These are phyloP conservation scores for Phoenicopterus ruber DNA, from an alignment of 2,113 vertebrate species.

Conservation along the genomic window DNA sequence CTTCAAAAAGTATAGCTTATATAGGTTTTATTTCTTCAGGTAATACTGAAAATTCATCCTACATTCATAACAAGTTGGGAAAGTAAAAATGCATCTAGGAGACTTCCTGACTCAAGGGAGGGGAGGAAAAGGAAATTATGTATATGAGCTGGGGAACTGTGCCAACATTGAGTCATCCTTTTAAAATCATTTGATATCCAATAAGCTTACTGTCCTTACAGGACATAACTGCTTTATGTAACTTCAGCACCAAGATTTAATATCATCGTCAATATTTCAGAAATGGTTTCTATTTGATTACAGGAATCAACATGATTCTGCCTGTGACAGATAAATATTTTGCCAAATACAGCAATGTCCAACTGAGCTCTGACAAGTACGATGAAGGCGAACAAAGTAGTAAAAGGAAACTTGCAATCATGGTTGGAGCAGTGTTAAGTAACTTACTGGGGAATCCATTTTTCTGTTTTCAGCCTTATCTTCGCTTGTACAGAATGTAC, in stretches of 20 bases:
- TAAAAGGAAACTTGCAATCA: background rate
- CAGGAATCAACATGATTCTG: background rate
- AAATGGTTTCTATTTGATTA: background rate
- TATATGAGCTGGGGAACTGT: conserved; percentile 64
- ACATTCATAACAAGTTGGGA: conserved; percentile 53
- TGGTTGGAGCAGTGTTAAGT: background rate
- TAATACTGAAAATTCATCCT: conserved; percentile 30
- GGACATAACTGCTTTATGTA: conserved; percentile 26
- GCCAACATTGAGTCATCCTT: conserved; percentile 75
- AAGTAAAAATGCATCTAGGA: conserved; percentile 68
- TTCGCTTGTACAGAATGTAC: background rate
- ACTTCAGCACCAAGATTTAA: conserved; percentile 12
- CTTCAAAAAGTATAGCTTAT: background rate
- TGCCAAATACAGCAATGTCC: background rate
- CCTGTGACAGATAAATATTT: background rate
- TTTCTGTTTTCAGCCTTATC: background rate
- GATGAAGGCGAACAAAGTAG: background rate
- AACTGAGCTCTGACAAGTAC: background rate
- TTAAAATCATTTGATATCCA: conserved; percentile 68
- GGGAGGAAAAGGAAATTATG: conserved; percentile 77
- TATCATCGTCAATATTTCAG: background rate
- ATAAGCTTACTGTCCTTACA: conserved; percentile 41
- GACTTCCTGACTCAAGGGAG: conserved; percentile 74
- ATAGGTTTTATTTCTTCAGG: background rate
- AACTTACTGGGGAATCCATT: background rate